phyloP scores from a whole-genome alignment of 2,113 vertebrate species.

The Axis porcinus region DNA sequence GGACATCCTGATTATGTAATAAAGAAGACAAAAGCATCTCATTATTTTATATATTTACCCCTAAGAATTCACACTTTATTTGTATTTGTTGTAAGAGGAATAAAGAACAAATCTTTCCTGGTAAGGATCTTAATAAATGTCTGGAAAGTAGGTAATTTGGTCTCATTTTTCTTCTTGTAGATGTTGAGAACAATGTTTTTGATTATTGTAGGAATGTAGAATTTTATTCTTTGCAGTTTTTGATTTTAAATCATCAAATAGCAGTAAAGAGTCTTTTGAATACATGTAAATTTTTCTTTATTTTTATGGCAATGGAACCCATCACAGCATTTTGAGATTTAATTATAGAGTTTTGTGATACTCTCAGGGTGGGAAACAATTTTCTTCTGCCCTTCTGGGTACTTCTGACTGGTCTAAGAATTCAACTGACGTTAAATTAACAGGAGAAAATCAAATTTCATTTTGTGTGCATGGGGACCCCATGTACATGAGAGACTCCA shows the following conservation, averaged over 20 bases:
- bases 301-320: not conserved
- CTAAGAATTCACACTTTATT: not conserved
- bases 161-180: not conserved
- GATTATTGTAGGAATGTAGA: not conserved
- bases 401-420: not conserved
- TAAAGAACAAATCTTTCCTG: not conserved
- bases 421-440: not conserved
- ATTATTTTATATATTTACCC: not conserved
- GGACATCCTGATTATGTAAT: not conserved
- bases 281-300: not conserved
- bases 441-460: not conserved
- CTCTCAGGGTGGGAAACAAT: not conserved
- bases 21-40: slow-evolving; percentile 18
- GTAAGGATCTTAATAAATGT: not conserved
- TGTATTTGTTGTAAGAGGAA: slow-evolving; percentile 33
- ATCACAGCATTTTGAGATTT: not conserved
- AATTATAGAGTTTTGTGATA: slow-evolving; percentile 4
- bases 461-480: not conserved
- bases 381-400: not conserved
- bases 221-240: not conserved
- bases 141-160: not conserved
- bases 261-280: not conserved
- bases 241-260: not conserved
- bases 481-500: not conserved
- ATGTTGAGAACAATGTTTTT: not conserved